phyloP scores from a whole-genome alignment of 2,888 invertebrate species.

The Sabatieria punctata region DNA sequence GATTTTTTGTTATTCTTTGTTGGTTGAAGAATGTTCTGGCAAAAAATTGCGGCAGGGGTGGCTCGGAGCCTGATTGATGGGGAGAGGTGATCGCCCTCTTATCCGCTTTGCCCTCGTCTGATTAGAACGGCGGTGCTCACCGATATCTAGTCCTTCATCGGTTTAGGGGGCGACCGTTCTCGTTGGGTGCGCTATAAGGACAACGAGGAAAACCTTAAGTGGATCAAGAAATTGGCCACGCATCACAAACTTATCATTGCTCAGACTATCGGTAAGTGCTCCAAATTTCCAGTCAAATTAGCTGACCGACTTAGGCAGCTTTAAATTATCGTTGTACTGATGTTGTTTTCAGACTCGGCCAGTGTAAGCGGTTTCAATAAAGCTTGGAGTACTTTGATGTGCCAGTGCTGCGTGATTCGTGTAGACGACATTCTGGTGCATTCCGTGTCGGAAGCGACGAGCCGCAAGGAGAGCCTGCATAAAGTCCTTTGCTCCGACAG shows the following conservation, averaged over 20 bases:
- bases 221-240: slow-evolving; percentile 67
- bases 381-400: slow-evolving; percentile 47
- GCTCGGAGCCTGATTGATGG: too few species aligned
- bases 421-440: slow-evolving; percentile 79
- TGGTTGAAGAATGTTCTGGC: too few species aligned
- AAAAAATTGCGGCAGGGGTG: too few species aligned
- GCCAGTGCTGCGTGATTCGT: slow-evolving; percentile 68
- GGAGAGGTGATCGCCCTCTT: too few species aligned
- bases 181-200: slow-evolving; percentile 76
- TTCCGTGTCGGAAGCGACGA: slow-evolving; percentile 52
- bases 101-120: too few species aligned
- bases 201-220: slow-evolving; percentile 50
- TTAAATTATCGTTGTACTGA: slow-evolving; percentile 21
- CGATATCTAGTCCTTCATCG: too few species aligned
- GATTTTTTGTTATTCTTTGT: slow-evolving; percentile 3
- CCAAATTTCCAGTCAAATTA: too few species aligned
- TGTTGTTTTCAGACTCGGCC: slow-evolving; percentile 13
- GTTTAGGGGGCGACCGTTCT: slow-evolving; percentile 57
- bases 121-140: too few species aligned
- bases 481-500: slow-evolving; percentile 38
- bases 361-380: slow-evolving; percentile 5
- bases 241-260: slow-evolving; percentile 12
- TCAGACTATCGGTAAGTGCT: too few species aligned
- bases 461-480: slow-evolving; percentile 61
- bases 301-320: too few species aligned